These are phyloP conservation scores for Lanistes nyassanus DNA, from an alignment of 1,140 invertebrate species.

Conservation along the genomic window DNA sequence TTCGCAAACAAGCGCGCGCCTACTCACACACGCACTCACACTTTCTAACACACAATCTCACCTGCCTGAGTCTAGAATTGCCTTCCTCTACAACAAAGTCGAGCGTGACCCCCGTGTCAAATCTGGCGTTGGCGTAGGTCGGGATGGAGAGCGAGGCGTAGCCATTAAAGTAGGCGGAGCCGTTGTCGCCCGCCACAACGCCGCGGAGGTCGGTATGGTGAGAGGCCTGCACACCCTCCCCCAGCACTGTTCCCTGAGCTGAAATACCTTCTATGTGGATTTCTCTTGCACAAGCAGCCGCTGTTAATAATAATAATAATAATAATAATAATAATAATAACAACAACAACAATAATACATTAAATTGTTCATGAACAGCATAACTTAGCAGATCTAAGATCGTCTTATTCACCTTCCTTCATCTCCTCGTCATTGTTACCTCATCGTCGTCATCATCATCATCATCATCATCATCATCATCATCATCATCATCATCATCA, in stretches of 20 bases:
- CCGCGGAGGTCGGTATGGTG: constrained; percentile 6
- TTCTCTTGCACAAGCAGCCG: constrained; percentile 1
- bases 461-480: constrained; percentile 3
- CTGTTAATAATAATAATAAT: constrained; percentile 6
- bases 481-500: constrained; percentile 7
- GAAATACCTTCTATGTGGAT: constrained; percentile 22
- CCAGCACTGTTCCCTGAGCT: not conserved
- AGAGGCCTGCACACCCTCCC: not conserved
- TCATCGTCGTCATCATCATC: not conserved
- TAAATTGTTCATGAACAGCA: no score
- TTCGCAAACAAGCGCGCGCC: not conserved
- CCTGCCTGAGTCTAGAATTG: constrained; percentile 20
- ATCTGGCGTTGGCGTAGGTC: constrained; percentile 14
- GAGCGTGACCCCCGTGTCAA: constrained; percentile 16
- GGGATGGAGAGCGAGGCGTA: constrained; percentile 18
- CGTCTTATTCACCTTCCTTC: no score
- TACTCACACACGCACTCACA: not conserved
- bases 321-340: not conserved
- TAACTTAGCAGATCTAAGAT: no score
- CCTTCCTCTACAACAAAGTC: constrained; percentile 19
- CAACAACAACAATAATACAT: not conserved
- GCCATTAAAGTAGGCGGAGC: constrained; percentile 13
- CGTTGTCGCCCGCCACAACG: constrained; percentile 12
- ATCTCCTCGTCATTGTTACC: no score
- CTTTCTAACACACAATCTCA: not conserved